Evolutionary conservation across 2,113 vertebrate species (phyloP).

Genomic region (Actinemys pallida): DNA sequence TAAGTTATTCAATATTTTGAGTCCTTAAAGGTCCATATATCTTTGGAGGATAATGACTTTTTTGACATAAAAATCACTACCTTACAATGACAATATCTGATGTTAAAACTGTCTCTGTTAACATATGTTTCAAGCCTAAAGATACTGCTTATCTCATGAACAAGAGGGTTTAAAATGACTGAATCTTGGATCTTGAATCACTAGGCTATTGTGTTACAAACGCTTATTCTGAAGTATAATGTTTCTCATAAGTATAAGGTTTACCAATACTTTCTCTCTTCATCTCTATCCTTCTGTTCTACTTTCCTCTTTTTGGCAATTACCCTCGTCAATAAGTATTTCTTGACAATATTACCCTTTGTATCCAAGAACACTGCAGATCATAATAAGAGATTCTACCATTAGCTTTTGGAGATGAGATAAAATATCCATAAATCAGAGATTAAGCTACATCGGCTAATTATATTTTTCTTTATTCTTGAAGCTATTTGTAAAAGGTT

Average conservation of each 20-base stretch:
- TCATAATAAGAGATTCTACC: background rate
- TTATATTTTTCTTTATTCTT: background rate
- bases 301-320: slow-evolving; percentile 29
- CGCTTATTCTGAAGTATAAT: slow-evolving; percentile 10
- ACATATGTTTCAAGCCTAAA: slow-evolving; percentile 13
- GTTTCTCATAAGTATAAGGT: background rate
- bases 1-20: slow-evolving; percentile 11
- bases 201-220: slow-evolving; percentile 14
- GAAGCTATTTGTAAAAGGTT: background rate
- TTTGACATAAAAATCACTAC: slow-evolving; percentile 57
- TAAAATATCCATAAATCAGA: slow-evolving; percentile 36
- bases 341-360: slow-evolving; percentile 13
- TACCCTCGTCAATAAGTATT: slow-evolving; percentile 44
- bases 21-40: background rate
- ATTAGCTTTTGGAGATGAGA: slow-evolving; percentile 54
- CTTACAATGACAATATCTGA: slow-evolving; percentile 42
- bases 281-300: background rate
- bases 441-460: background rate
- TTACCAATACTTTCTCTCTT: slow-evolving; percentile 15
- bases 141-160: slow-evolving; percentile 39
- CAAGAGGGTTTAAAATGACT: background rate
- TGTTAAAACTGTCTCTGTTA: slow-evolving; percentile 34
- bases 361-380: slow-evolving; percentile 34
- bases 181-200: slow-evolving; percentile 31
- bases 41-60: slow-evolving; percentile 52